Conservation (phyloP, 2,113 vertebrate species). For the Brachyhypopomus gauderio region DNA sequence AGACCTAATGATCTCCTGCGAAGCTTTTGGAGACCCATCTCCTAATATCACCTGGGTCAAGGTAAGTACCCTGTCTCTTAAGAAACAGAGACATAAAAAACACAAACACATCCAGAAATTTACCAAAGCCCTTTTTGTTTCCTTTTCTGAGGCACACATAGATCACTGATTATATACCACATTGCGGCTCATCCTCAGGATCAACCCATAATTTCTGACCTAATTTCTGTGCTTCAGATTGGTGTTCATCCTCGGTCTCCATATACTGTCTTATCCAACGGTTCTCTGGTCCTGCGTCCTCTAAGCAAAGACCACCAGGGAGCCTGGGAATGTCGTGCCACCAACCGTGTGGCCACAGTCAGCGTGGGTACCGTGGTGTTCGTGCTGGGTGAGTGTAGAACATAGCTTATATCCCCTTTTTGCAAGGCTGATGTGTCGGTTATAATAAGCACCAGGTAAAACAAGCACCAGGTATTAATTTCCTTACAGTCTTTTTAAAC, state of each 20-base stretch:
- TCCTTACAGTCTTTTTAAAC: background rate
- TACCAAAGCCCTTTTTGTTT: background rate
- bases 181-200: background rate
- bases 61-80: conserved; percentile 66
- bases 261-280: conserved; percentile 77
- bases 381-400: conserved; percentile 82
- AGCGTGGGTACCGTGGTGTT: conserved; percentile 78
- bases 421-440: background rate
- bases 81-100: background rate
- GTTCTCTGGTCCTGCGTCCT: conserved; percentile 83
- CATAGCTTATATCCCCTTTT: background rate
- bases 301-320: conserved; percentile 89
- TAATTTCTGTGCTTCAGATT: conserved; percentile 62
- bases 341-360: conserved; percentile 84
- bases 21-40: conserved; percentile 80
- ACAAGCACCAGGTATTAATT: background rate
- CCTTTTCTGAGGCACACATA: background rate
- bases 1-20: conserved; percentile 86
- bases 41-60: conserved; percentile 88
- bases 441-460: background rate
- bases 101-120: background rate
- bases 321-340: conserved; percentile 85
- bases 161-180: background rate
- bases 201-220: background rate
- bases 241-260: conserved; percentile 69